Conservation (phyloP, 2,797 vertebrate genomes). For the Urophycis tenuis region DNA sequence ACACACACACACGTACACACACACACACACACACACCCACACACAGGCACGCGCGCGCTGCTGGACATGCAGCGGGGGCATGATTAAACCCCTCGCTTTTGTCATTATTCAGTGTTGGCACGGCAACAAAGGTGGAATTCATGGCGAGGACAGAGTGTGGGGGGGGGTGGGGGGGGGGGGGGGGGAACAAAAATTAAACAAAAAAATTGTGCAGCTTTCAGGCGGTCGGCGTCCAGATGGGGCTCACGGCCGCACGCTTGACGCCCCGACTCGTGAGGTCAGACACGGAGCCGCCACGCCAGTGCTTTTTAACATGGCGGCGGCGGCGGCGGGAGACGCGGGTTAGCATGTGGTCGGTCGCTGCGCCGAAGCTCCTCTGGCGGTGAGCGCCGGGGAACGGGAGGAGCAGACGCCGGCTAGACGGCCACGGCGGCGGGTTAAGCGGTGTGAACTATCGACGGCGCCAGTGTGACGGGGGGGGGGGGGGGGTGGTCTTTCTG, state of each 20-base stretch:
- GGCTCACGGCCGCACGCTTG: constrained; percentile 42
- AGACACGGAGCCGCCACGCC: constrained; percentile 36
- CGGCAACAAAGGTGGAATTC: constrained; percentile 61
- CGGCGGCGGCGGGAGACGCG: constrained; percentile 10
- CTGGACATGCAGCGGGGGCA: constrained; percentile 53
- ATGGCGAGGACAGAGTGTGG: constrained; percentile 21
- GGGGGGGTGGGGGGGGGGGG: too few relatives aligned
- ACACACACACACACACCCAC: constrained; percentile 12
- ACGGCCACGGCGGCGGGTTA: constrained; percentile 33
- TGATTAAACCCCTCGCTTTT: constrained; percentile 66
- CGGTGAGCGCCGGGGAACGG: too few relatives aligned
- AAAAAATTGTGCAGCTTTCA: constrained; percentile 53
- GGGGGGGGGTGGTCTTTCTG: constrained; percentile 17
- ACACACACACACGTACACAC: constrained; percentile 18
- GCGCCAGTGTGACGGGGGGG: constrained; percentile 18
- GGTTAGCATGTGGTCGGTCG: too few relatives aligned
- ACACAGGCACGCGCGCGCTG: constrained; percentile 17
- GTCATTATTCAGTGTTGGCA: constrained; percentile 67
- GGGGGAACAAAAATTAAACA: constrained; percentile 30
- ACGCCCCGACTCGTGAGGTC: constrained; percentile 46
- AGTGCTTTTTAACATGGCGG: constrained; percentile 47
- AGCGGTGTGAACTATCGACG: constrained; percentile 41
- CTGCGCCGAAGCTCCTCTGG: too few relatives aligned
- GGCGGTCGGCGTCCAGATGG: constrained; percentile 58
- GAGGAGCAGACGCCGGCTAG: background rate